Base-by-base conservation (phyloP, 2,888 invertebrate species). In the Agapostemon virescens region DNA sequence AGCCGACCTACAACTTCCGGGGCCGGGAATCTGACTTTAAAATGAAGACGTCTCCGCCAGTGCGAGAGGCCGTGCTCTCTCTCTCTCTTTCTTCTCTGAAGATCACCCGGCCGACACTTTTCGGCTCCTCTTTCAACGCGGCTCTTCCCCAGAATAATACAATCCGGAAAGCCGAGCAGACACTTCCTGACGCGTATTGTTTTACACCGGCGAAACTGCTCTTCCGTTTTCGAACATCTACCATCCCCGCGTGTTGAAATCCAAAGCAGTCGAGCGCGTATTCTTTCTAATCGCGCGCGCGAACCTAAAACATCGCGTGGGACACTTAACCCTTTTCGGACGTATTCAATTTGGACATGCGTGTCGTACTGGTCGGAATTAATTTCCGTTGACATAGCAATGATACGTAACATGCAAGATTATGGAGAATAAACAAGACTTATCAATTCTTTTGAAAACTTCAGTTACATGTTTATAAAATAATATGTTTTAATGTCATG, bases 21-120 rank as follows among this genome's bases (percentile, higher is more conserved):
- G 45, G 66, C 55, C 73, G 30, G n/a, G 38, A 81, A 81, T 81
- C 74, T 81, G 81, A 81, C 81, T 82, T 82, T 76, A 76, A 82
- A 81, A 82, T 77, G 82, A 76, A 82, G 82, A 81, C 36, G 63
- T 55, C 67, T n/a, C 71, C 40, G n/a, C 42, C 38, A 26, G 66
- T 6, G 45, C n/a, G 61, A 30, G 55, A 15, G 66, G 20, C 23
- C 63, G 63, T n/a, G 30, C 33, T 33, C 20, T 20, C 61, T n/a
- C 20, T n/a, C 36, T 38, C 38, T 40, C 40, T 40, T 13, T 40
- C 40, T 55, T 26, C 55, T 15, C 55, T 26, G 55, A 15, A 38
- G 70, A 64, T 61, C 33, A 36, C 30, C 61, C 52, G 63, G 52
- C 66, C 58, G 71, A 71, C 63, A 69, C 55, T 81, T 75, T 74